phyloP scores from a whole-genome alignment of 2,797 vertebrate species.

The Cottoperca gobio region DNA sequence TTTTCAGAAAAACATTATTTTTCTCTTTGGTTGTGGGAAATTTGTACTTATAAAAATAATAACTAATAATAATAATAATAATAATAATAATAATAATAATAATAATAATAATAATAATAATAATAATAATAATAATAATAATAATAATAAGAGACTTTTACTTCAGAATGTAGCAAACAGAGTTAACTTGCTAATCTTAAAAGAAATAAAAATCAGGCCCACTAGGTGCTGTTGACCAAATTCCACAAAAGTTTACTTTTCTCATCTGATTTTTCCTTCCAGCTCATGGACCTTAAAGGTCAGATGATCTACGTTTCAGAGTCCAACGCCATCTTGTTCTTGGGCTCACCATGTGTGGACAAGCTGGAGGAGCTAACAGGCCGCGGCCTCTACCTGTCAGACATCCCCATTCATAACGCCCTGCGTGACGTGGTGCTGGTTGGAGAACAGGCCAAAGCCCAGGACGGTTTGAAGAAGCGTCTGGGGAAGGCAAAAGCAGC shows the following conservation, averaged over 20 bases:
- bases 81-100: background rate
- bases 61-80: background rate
- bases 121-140: background rate
- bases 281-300: conserved; percentile 99
- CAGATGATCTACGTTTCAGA: conserved; percentile 99
- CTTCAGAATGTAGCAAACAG: background rate
- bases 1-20: conserved; percentile 5
- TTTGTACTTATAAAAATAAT: background rate
- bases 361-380: conserved; percentile 97
- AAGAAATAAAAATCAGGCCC: background rate
- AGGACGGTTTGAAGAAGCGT: conserved; percentile 97
- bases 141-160: background rate
- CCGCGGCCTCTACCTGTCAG: conserved; percentile 95
- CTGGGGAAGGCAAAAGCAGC: conserved; percentile 97
- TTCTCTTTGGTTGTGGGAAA: conserved; percentile 3
- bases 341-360: conserved; percentile 98
- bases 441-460: conserved; percentile 96
- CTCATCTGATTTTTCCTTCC: conserved; percentile 46
- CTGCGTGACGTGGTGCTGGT: conserved; percentile 96
- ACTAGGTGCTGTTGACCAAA: background rate
- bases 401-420: conserved; percentile 98
- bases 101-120: background rate
- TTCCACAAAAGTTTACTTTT: background rate
- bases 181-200: background rate
- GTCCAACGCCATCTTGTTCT: conserved; percentile 92